Conservation (phyloP, 2,797 vertebrate genomes). For the Lophotriccus pileatus region DNA sequence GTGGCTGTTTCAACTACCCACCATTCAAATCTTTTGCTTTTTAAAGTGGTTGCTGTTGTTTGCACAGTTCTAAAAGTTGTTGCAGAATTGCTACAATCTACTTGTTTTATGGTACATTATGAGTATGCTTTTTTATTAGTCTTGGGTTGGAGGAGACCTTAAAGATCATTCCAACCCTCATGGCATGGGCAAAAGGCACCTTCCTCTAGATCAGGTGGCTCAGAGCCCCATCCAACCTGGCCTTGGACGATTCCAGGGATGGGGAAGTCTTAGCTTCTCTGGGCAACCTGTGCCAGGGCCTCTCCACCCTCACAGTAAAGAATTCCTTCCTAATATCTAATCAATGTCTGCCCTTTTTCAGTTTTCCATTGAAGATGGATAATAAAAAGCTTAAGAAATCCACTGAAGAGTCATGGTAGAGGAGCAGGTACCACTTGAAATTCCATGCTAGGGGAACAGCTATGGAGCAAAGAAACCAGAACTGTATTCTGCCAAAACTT, state of each 20-base stretch:
- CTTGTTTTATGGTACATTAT: background rate
- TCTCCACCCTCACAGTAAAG: background rate
- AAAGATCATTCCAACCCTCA: background rate
- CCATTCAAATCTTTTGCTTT: background rate
- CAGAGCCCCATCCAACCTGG: background rate
- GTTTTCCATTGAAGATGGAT: background rate
- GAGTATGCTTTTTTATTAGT: background rate
- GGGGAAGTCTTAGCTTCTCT: background rate
- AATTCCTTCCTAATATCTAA: background rate
- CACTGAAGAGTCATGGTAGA: background rate
- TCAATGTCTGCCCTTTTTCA: background rate
- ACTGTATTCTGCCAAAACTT: background rate
- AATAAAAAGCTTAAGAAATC: background rate
- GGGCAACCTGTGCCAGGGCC: too few species aligned
- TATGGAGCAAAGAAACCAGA: background rate
- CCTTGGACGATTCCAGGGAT: background rate
- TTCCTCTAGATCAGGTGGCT: background rate
- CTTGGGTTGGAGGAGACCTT: background rate
- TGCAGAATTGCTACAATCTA: background rate
- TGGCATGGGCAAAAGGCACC: background rate
- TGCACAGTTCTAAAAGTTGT: background rate
- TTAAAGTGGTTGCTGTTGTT: background rate
- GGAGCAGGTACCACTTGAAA: background rate
- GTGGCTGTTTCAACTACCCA: background rate
- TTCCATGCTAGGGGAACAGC: background rate